phyloP scores from a whole-genome alignment of 2,113 vertebrate species.

The Rhinopithecus roxellana region DNA sequence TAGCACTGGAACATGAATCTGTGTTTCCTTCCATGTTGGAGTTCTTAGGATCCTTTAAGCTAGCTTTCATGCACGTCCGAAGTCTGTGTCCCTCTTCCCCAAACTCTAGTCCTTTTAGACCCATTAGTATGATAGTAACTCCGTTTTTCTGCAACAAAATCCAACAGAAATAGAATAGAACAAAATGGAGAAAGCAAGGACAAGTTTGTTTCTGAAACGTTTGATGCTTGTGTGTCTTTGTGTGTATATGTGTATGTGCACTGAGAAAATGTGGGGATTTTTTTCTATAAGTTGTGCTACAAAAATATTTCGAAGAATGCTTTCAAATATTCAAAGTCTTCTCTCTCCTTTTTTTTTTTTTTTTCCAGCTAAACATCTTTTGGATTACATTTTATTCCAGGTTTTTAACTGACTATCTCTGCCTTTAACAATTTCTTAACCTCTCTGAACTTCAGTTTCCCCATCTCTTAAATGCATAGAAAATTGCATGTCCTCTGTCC shows the following conservation, averaged over 20 bases:
- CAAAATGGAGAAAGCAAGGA: neutral
- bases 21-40: neutral
- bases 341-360: neutral
- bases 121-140: neutral
- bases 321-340: neutral
- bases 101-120: neutral
- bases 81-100: neutral
- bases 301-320: neutral
- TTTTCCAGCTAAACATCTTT: neutral
- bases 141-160: neutral
- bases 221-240: neutral
- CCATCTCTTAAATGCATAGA: neutral
- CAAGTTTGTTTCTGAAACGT: neutral
- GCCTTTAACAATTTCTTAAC: neutral
- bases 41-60: slow-evolving; percentile 16
- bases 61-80: neutral
- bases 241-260: neutral
- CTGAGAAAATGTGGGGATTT: neutral
- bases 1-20: neutral
- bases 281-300: neutral
- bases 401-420: neutral
- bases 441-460: neutral
- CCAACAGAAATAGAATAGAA: neutral
- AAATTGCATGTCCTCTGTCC: neutral
- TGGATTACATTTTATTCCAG: neutral